phyloP scores from a whole-genome alignment of 1,140 invertebrate genomes.

The Drosophila asahinai region DNA sequence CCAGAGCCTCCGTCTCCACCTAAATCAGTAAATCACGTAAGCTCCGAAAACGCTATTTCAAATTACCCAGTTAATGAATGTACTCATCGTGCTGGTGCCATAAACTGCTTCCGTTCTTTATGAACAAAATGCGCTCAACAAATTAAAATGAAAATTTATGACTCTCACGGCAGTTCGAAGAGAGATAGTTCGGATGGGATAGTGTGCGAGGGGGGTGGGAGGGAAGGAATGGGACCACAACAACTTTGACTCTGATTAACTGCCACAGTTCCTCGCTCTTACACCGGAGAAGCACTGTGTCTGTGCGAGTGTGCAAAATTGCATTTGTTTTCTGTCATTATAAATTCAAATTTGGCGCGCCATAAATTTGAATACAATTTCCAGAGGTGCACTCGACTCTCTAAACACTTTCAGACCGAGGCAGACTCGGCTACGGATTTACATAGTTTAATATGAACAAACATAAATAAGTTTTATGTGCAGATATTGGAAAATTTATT shows the following conservation, averaged over 20 bases:
- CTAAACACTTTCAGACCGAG: slow-evolving; percentile 31
- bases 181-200: slow-evolving; percentile 29
- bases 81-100: slow-evolving; percentile 52
- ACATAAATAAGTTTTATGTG: slow-evolving; percentile 74
- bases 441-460: slow-evolving; percentile 67
- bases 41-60: slow-evolving; percentile 36
- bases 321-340: slow-evolving; percentile 81
- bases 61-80: slow-evolving; percentile 60
- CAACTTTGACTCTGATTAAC: slow-evolving; percentile 77
- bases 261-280: slow-evolving; percentile 55
- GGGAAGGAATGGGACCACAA: slow-evolving; percentile 27
- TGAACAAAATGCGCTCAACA: slow-evolving; percentile 70
- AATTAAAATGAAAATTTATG: slow-evolving; percentile 80
- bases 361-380: slow-evolving; percentile 69
- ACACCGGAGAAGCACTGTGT: slow-evolving; percentile 11
- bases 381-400: slow-evolving; percentile 53
- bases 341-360: slow-evolving; percentile 79
- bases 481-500: slow-evolving; percentile 74
- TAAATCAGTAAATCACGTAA: slow-evolving; percentile 44
- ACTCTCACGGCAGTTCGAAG: slow-evolving; percentile 47
- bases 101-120: slow-evolving; percentile 62
- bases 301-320: slow-evolving; percentile 48
- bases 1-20: not conserved
- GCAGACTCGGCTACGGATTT: slow-evolving; percentile 43
- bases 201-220: not conserved